Percentiles rank a stretch among this genome's conserved stretches.
Conservation (phyloP, 1,140 invertebrate genomes). For the Pseudomyrmex concolor region DNA sequence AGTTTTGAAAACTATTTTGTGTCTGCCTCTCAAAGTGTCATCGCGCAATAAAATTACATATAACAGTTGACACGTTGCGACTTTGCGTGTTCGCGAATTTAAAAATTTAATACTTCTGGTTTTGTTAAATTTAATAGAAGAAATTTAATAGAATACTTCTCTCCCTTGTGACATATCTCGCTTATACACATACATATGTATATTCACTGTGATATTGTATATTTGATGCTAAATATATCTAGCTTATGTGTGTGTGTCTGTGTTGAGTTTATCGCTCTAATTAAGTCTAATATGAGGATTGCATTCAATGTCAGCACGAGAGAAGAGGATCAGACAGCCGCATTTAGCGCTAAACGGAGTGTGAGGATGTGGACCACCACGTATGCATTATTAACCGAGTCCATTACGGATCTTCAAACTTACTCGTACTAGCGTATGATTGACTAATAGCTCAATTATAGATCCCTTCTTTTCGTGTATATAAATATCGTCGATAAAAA, state of each 20-base stretch:
- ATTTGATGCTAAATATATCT: constrained; percentile 29
- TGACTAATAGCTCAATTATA: constrained; percentile 22
- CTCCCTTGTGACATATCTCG: neutral
- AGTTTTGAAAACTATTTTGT: neutral
- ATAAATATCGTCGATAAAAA: neutral
- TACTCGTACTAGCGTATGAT: constrained; percentile 10
- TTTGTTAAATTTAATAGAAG: neutral
- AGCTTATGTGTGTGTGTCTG: neutral
- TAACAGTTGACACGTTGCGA: neutral
- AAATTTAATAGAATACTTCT: neutral
- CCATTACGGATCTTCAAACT: constrained; percentile 40
- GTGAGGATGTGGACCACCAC: constrained; percentile 15
- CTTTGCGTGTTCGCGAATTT: neutral
- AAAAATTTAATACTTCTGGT: neutral
- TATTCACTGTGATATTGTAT: neutral
- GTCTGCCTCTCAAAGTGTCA: neutral
- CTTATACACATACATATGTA: neutral
- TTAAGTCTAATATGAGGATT: constrained; percentile 48
- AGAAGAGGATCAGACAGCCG: constrained; percentile 32
- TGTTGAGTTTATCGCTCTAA: constrained; percentile 47
- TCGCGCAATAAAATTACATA: neutral
- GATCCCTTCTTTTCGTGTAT: no score
- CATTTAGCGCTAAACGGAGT: constrained; percentile 36
- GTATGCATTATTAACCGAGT: constrained; percentile 37
- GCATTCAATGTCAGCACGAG: constrained; percentile 48